These are phyloP conservation scores for Saguinus imperator DNA, from an alignment of 2,113 vertebrate species.

Conservation along the genomic window DNA sequence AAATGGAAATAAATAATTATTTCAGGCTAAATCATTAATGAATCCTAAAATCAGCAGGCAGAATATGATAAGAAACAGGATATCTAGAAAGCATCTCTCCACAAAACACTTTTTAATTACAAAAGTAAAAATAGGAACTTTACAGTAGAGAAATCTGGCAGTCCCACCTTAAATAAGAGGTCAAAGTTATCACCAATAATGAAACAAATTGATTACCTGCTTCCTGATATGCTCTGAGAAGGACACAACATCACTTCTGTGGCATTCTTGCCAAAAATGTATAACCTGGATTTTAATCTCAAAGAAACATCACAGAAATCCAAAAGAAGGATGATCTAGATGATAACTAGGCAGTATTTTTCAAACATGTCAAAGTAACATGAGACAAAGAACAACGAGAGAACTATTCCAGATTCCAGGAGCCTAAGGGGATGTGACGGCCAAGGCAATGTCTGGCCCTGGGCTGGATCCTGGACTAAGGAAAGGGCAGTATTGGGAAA, in stretches of 20 bases:
- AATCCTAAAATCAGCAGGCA: background rate
- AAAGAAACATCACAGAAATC: background rate
- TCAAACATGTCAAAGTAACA: background rate
- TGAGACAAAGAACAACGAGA: background rate
- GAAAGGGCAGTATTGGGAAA: background rate
- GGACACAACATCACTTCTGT: background rate
- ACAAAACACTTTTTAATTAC: background rate
- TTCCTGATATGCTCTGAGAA: background rate
- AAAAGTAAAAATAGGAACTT: background rate
- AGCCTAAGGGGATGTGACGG: background rate
- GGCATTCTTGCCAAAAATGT: background rate
- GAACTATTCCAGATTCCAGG: background rate
- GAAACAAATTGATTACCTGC: fast-evolving
- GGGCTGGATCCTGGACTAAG: background rate
- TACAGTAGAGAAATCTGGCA: background rate
- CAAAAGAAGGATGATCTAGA: background rate
- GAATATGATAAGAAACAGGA: background rate
- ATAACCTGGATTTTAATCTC: background rate
- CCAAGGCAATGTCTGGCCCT: background rate
- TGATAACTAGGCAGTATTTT: background rate
- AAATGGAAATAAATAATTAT: background rate
- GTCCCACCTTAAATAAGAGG: background rate
- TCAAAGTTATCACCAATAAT: background rate
- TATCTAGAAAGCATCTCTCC: background rate
- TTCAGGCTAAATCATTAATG: background rate